These are phyloP conservation scores for Zapornia atra DNA, from an alignment of 2,113 vertebrate genomes.

Conservation along the genomic window DNA sequence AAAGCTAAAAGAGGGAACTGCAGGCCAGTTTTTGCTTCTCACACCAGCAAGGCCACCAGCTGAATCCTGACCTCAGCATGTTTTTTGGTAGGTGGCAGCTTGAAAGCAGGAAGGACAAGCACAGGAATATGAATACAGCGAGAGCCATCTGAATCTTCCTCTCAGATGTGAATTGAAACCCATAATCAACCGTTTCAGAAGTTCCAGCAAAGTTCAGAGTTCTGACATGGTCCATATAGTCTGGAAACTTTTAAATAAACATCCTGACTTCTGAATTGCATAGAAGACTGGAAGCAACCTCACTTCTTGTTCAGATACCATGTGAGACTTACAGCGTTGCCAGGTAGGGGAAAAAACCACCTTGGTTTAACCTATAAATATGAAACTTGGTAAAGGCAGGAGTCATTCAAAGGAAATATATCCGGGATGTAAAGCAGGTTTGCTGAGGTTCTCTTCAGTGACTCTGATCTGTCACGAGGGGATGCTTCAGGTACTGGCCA, in stretches of 20 bases:
- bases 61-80: conserved; percentile 43
- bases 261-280: not conserved
- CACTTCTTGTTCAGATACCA: conserved; percentile 4
- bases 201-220: conserved; percentile 18
- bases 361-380: not conserved
- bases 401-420: not conserved
- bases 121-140: not conserved
- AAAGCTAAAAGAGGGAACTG: conserved; percentile 36
- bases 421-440: not conserved
- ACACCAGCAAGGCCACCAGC: not conserved
- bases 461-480: not conserved
- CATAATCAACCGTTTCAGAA: not conserved
- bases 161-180: not conserved
- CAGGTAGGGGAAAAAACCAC: not conserved
- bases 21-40: not conserved
- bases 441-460: not conserved
- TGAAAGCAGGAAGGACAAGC: not conserved
- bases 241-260: conserved; percentile 28
- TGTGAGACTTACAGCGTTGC: not conserved
- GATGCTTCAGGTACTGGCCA: not conserved
- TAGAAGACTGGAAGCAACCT: not conserved
- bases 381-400: not conserved
- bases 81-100: conserved; percentile 6
- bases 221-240: not conserved
- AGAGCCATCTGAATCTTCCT: not conserved